These are phyloP conservation scores for Cephus runcator DNA, from an alignment of 2,888 invertebrate genomes.

Conservation along the genomic window DNA sequence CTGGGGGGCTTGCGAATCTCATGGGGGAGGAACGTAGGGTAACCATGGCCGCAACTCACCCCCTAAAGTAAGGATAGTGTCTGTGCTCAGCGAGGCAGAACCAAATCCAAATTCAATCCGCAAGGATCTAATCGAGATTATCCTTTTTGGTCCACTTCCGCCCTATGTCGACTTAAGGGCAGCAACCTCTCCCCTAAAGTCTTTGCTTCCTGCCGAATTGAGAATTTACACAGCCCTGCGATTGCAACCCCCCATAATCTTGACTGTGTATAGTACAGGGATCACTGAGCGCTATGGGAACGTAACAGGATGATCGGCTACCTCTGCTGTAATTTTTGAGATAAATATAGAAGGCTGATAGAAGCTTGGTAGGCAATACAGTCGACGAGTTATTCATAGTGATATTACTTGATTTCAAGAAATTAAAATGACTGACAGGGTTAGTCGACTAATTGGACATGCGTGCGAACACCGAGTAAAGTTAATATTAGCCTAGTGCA, in stretches of 20 bases:
- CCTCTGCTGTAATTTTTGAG: neutral
- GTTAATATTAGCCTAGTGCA: neutral
- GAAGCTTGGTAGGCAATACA: neutral
- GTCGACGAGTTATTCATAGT: neutral
- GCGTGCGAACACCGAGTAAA: neutral
- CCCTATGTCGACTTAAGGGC: neutral
- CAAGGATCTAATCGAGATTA: conserved; percentile 45
- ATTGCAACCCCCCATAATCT: neutral
- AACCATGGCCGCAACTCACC: conserved; percentile 1
- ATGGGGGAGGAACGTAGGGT: neutral
- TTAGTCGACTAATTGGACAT: neutral
- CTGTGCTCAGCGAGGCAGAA: neutral
- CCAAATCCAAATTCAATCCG: conserved; percentile 39
- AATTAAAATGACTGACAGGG: neutral
- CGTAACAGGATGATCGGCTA: neutral
- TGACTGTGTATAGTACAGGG: neutral
- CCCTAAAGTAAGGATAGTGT: neutral
- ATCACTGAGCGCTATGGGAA: neutral
- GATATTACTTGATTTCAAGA: neutral
- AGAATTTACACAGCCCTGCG: neutral
- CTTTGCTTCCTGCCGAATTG: neutral
- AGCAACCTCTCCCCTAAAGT: neutral
- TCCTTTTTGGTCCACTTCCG: conserved; percentile 41
- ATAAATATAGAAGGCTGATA: neutral
- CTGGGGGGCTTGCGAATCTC: neutral